phyloP scores from a whole-genome alignment of 2,888 invertebrate genomes.

The Physocephala rufipes region DNA sequence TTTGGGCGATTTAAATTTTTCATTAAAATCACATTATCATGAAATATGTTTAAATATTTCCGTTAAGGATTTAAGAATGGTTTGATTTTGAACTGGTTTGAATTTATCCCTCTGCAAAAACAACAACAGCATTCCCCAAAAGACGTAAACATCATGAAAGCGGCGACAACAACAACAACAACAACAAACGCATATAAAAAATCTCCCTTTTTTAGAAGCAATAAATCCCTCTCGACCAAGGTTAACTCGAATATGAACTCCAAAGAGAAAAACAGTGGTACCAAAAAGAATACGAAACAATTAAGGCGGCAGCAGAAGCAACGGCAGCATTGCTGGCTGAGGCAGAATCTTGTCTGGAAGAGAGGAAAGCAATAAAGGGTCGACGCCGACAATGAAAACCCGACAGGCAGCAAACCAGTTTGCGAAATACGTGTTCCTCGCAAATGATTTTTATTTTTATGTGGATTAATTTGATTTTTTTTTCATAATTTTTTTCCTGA shows the following conservation, averaged over 20 bases:
- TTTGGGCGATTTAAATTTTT: too few relatives aligned
- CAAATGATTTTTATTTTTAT: neutral
- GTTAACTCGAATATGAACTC: conserved; percentile 9
- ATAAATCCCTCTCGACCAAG: neutral
- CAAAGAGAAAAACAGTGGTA: neutral
- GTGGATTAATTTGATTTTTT: neutral
- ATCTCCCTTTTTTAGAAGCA: neutral
- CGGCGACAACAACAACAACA: neutral
- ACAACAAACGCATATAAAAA: neutral
- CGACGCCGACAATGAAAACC: too few relatives aligned
- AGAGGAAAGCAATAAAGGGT: neutral
- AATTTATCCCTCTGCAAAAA: too few relatives aligned
- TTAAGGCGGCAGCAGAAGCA: neutral
- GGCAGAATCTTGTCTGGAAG: neutral
- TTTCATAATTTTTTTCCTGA: neutral
- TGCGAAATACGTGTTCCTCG: conserved; percentile 8
- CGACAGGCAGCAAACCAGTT: neutral
- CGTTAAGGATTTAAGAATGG: too few relatives aligned
- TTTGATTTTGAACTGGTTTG: too few relatives aligned
- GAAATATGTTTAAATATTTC: too few relatives aligned
- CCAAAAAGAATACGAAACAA: neutral
- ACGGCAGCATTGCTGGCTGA: neutral
- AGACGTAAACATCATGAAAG: too few relatives aligned
- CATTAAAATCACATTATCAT: too few relatives aligned
- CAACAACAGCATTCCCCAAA: too few relatives aligned